Percentiles rank a stretch among this genome's conserved stretches.
Conservation (phyloP, 2,797 vertebrate genomes). For the Phyllotis vaccarum region DNA sequence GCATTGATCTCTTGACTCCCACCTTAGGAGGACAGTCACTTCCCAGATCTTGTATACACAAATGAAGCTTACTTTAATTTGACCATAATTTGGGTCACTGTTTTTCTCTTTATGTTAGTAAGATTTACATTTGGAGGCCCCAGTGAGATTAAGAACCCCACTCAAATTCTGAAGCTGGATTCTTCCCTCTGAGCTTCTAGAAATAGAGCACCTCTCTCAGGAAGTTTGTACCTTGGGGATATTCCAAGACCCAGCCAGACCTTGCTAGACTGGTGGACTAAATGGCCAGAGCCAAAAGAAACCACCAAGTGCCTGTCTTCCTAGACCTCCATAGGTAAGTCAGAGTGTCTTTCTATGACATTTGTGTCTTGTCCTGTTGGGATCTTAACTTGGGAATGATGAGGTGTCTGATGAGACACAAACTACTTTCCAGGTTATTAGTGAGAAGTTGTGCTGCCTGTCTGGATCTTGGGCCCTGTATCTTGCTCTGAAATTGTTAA, state of each 20-base stretch:
- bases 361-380: background rate
- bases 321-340: background rate
- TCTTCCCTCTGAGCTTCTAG: background rate
- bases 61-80: background rate
- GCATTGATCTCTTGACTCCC: background rate
- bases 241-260: background rate
- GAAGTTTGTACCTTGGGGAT: background rate
- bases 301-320: background rate
- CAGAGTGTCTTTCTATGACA: background rate
- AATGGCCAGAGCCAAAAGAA: background rate
- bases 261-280: too few species aligned
- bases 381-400: background rate
- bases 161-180: background rate
- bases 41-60: background rate
- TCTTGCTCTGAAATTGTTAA: background rate
- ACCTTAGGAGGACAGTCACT: background rate
- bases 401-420: background rate
- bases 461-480: background rate
- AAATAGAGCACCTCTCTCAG: background rate
- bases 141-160: background rate
- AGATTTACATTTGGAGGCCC: background rate
- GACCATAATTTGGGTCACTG: background rate
- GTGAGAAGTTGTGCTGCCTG: background rate
- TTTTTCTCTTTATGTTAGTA: background rate
- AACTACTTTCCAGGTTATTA: background rate